Evolutionary conservation across 2,888 invertebrate genomes (phyloP).

Genomic region (Protophormia terraenovae): DNA sequence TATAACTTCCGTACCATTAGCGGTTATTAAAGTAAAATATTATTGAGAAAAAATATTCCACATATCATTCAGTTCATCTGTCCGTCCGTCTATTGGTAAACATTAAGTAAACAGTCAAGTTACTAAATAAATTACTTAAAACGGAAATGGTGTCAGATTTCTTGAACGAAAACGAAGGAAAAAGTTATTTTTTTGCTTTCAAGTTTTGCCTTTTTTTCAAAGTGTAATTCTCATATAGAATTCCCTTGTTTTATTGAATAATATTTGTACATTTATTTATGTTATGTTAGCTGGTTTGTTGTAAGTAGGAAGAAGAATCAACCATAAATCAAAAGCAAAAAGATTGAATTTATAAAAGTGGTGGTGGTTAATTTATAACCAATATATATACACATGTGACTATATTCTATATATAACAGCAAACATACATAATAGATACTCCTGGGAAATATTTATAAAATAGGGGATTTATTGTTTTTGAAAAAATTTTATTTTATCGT

Average conservation of each 20-base stretch:
- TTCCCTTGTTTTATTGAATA: slow-evolving; percentile 12
- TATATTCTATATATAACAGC: not conserved
- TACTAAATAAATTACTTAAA: slow-evolving; percentile 35
- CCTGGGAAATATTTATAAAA: slow-evolving; percentile 39
- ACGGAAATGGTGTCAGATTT: slow-evolving; percentile 66
- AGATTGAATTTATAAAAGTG: not conserved
- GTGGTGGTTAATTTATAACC: slow-evolving; percentile 41
- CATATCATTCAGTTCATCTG: slow-evolving; percentile 1
- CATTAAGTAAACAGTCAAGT: slow-evolving; percentile 31
- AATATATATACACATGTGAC: not conserved
- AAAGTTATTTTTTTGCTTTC: slow-evolving; percentile 13
- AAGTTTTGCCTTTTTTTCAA: slow-evolving; percentile 12
- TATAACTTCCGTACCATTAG: slow-evolving; percentile 50
- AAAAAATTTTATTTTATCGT: not conserved
- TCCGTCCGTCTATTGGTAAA: not conserved
- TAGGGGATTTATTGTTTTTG: not conserved
- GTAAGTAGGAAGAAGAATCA: slow-evolving; percentile 7
- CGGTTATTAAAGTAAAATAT: slow-evolving; percentile 32
- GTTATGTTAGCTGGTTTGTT: not conserved
- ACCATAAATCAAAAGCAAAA: not conserved
- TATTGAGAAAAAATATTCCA: not conserved
- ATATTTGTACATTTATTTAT: not conserved
- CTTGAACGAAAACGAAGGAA: not conserved
- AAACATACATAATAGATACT: slow-evolving; percentile 32
- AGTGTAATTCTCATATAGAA: not conserved